Evolutionary conservation across 2,888 invertebrate genomes (phyloP).

Genomic region (Oxyteleia sp.): DNA sequence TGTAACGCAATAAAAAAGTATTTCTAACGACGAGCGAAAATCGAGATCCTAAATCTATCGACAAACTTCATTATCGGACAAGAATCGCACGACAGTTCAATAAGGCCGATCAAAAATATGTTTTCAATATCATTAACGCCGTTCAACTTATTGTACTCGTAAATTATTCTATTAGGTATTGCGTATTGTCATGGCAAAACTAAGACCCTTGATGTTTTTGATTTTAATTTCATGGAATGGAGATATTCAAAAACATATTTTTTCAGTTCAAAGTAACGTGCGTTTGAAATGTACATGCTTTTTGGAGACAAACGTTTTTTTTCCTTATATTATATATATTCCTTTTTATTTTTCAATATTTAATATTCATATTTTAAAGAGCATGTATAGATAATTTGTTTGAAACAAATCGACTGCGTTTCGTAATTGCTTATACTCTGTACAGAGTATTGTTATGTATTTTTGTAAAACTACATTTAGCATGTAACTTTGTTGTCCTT

Average conservation of each 20-base stretch:
- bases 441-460: constrained; percentile 24
- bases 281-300: constrained; percentile 32
- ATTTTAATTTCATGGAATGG: constrained; percentile 9
- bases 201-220: constrained; percentile 35
- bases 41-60: constrained; percentile 60
- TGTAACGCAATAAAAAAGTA: constrained; percentile 67
- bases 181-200: constrained; percentile 40
- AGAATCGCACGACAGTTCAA: constrained; percentile 21
- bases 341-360: constrained; percentile 14
- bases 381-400: constrained; percentile 34
- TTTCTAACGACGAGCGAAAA: constrained; percentile 59
- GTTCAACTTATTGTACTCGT: constrained; percentile 17
- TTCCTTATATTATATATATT: too few relatives aligned
- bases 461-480: constrained; percentile 65
- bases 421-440: constrained; percentile 35
- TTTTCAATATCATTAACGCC: constrained; percentile 59
- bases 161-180: constrained; percentile 10
- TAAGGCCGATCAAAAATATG: constrained; percentile 56
- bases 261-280: constrained; percentile 35
- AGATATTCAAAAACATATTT: constrained; percentile 53
- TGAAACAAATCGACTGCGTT: constrained; percentile 38
- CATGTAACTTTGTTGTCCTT: constrained; percentile 57
- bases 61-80: constrained; percentile 60
- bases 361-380: constrained; percentile 27
- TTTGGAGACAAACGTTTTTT: constrained; percentile 39